Percentiles rank a stretch among this genome's conserved stretches.
Conservation (phyloP, 2,797 vertebrate species). For the Pseudotriccus pelzelni region DNA sequence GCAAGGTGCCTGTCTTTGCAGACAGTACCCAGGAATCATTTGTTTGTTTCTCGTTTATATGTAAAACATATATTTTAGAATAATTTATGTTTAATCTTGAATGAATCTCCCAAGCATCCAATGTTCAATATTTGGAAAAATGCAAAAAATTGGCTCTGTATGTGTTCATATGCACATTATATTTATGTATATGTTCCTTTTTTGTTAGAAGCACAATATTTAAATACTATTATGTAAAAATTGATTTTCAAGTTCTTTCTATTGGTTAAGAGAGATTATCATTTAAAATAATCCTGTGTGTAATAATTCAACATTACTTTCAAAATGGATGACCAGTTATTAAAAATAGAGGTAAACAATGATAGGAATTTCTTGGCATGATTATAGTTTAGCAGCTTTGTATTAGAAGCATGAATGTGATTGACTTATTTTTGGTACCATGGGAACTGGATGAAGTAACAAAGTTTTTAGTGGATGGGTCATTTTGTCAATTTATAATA, state of each 20-base stretch:
- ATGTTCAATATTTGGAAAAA: neutral
- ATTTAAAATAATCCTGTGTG: neutral
- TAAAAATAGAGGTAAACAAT: neutral
- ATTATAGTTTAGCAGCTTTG: neutral
- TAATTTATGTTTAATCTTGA: neutral
- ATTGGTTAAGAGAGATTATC: neutral
- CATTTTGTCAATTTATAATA: neutral
- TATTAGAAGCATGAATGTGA: neutral
- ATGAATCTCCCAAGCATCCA: neutral
- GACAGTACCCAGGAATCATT: neutral
- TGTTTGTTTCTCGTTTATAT: neutral
- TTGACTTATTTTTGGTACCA: neutral
- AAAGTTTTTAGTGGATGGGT: neutral
- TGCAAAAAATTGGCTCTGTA: neutral
- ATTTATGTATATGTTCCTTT: neutral
- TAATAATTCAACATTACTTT: neutral
- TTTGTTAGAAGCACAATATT: neutral
- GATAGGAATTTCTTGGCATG: neutral
- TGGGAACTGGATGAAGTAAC: neutral
- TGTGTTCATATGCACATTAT: neutral
- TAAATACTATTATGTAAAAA: neutral
- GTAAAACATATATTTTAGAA: neutral
- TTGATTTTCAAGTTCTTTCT: neutral
- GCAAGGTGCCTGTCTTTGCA: neutral
- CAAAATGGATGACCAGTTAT: neutral